Base-by-base conservation (phyloP, 1,140 invertebrate species). In the Reticulitermes speratus region DNA sequence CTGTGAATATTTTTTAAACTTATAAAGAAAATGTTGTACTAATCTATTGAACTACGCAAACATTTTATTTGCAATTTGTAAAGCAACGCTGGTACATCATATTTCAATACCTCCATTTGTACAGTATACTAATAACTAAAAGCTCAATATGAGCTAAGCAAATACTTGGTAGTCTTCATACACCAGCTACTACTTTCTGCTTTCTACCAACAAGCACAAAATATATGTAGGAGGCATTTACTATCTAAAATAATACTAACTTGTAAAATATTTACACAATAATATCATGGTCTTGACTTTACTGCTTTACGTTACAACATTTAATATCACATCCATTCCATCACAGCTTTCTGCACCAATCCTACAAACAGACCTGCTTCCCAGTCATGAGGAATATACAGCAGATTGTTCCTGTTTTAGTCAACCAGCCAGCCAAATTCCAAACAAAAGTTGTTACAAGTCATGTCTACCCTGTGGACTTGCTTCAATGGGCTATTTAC, bases 151-250 rank as follows among this genome's bases (percentile, higher is more conserved):
- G 65, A 75, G 65, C 65, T 30, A 75, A 75, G 12, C 14, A 30
- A 75, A 75, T 75, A 75, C n/a, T 75, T 75, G n/a, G 3, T 75
- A 75, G 11, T 30, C 7, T n/a, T 25, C 6, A 75, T 30, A 14
- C n/a, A 30, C 25, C 65, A 75, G 25, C 65, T 30, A 30, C 65
- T 75, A 30, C 25, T 75, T 75, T 30, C 65, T 75, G 65, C 65
- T 75, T 75, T 75, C n/a, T 30, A 75, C 65, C n/a, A 75, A 25
- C 65, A 75, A 75, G 65, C 65, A 75, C n/a, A 75, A 75, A 75
- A 75, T 75, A 14, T 75, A 75, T 30, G n/a, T 75, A 75, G 65
- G n/a, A 75, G 65, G n/a, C n/a, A 75, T 75, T 75, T 75, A 30
- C n/a, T 25, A n/a, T 30, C 2, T 75, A 30, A 30, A 75, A 75